Conservation (phyloP, 35 echinoderm and acorn worm genomes). For the Ophiothrix spiculata region DNA sequence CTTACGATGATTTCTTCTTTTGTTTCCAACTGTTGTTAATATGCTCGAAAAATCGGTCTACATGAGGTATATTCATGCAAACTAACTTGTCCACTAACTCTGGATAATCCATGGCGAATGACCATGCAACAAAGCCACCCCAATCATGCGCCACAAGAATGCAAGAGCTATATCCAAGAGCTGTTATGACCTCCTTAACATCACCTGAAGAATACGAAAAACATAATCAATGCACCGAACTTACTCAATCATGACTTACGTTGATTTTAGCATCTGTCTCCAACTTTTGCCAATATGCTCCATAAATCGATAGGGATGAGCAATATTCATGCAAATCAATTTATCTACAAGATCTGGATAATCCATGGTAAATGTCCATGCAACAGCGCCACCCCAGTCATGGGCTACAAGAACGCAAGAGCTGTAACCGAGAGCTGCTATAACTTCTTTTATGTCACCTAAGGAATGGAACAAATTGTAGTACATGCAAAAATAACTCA, state of each 20-base stretch:
- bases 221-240: too few relatives aligned
- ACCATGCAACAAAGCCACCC: constrained; percentile 67
- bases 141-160: constrained; percentile 89
- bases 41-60: not conserved
- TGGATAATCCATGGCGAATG: constrained; percentile 62
- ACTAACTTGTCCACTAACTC: constrained; percentile 88
- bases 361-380: constrained; percentile 54
- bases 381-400: constrained; percentile 82
- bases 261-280: constrained; percentile 41
- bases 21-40: constrained; percentile 1
- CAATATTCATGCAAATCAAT: constrained; percentile 63
- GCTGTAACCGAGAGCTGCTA: constrained; percentile 59
- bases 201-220: constrained; percentile 54
- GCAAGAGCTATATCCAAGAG: constrained; percentile 76
- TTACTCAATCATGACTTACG: constrained; percentile 27
- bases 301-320: constrained; percentile 22
- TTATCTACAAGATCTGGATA: constrained; percentile 91
- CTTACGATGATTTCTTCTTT: constrained; percentile 49
- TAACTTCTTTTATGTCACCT: constrained; percentile 72
- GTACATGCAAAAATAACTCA: too few relatives aligned
- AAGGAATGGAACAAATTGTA: not conserved
- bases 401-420: constrained; percentile 89
- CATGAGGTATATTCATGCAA: constrained; percentile 56
- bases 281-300: not conserved
- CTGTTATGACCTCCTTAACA: constrained; percentile 47